phyloP scores from a whole-genome alignment of 2,888 invertebrate genomes.

The Dinocampus coccinellae region DNA sequence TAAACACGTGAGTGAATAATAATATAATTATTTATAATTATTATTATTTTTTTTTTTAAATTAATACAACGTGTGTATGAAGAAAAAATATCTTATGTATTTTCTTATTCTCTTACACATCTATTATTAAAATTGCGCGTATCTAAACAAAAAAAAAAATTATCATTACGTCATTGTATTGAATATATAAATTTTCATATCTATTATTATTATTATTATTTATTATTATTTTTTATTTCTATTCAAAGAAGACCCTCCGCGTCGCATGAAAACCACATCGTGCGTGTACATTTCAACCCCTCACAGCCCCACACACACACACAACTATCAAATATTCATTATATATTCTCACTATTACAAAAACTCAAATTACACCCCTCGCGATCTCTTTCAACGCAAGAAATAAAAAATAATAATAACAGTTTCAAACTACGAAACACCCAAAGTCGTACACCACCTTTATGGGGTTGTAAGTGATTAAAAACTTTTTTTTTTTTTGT shows the following conservation, averaged over 20 bases:
- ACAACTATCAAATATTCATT: no score
- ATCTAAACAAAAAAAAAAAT: no score
- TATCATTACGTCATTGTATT: no score
- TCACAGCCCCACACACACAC: no score
- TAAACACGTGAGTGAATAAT: constrained; percentile 75
- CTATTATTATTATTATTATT: background rate
- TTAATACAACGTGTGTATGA: constrained; percentile 29
- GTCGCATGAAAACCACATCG: background rate
- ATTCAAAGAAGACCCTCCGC: constrained; percentile 13
- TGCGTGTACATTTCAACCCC: background rate
- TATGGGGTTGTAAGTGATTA: background rate
- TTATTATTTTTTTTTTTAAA: constrained; percentile 18
- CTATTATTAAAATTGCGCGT: no score
- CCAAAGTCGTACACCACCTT: background rate
- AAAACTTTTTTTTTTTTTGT: no score
- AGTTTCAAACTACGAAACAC: background rate
- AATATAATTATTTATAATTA: background rate
- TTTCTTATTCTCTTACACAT: background rate
- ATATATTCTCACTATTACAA: background rate
- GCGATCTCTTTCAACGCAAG: no score
- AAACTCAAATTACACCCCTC: constrained; percentile 25
- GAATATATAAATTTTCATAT: no score
- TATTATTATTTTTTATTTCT: constrained; percentile 6
- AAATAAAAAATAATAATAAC: background rate
- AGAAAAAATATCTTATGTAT: constrained; percentile 13